Conservation (phyloP, 2,113 vertebrate genomes). For the Grallaria varia region DNA sequence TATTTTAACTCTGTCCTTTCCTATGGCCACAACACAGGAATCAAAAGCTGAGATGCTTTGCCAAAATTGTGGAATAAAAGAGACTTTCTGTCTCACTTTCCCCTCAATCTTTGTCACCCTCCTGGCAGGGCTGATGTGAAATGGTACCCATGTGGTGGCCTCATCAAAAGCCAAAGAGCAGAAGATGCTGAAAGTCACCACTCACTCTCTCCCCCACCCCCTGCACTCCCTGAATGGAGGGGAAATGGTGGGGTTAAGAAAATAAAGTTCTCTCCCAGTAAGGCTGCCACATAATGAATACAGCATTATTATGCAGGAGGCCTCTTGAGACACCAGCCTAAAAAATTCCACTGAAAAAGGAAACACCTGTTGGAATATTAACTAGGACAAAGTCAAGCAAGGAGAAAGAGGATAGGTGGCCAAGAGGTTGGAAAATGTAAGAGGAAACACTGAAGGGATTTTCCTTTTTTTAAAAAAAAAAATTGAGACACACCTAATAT, state of each 20-base stretch:
- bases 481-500: neutral
- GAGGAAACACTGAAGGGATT: neutral
- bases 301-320: slow-evolving; percentile 53
- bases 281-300: slow-evolving; percentile 28
- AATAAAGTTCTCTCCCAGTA: slow-evolving; percentile 55
- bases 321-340: slow-evolving; percentile 44
- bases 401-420: slow-evolving; percentile 58
- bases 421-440: neutral
- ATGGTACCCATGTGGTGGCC: neutral
- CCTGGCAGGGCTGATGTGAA: neutral
- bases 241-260: slow-evolving; percentile 67
- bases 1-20: neutral
- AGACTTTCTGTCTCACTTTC: neutral
- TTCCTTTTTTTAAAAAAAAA: neutral
- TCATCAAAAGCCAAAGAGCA: neutral
- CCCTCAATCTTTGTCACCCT: neutral
- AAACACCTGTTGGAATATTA: slow-evolving; percentile 72
- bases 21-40: fast-evolving
- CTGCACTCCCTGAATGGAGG: neutral
- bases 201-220: neutral
- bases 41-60: neutral
- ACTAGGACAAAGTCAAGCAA: slow-evolving; percentile 67
- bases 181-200: neutral
- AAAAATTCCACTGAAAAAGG: slow-evolving; percentile 68
- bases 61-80: neutral